Evolutionary conservation across 2,797 vertebrate species (phyloP).

Genomic region (Etheostoma perlongum): DNA sequence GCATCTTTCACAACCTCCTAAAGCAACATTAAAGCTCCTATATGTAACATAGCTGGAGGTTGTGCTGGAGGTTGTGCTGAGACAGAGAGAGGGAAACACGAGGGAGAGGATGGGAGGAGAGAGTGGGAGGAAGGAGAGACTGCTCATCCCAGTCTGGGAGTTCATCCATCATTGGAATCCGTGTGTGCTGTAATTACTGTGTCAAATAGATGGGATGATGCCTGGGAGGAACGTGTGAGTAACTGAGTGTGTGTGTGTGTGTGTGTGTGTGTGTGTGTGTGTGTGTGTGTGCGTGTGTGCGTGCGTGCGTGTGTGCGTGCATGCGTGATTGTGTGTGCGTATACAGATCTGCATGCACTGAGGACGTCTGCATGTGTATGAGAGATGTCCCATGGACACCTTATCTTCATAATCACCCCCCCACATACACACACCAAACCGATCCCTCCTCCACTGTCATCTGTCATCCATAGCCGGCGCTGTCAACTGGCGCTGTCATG

Average conservation of each 20-base stretch:
- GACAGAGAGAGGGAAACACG: slow-evolving; percentile 31
- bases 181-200: slow-evolving; percentile 91
- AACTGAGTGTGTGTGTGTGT: slow-evolving; percentile 25
- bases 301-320: background rate
- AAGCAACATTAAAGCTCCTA: slow-evolving; percentile 40
- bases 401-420: slow-evolving; percentile 82
- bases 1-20: slow-evolving; percentile 34
- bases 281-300: background rate
- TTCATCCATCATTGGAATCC: slow-evolving; percentile 91
- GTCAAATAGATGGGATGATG: slow-evolving; percentile 89
- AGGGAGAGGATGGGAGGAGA: slow-evolving; percentile 34
- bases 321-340: slow-evolving; percentile 34
- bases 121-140: slow-evolving; percentile 65
- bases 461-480: slow-evolving; percentile 86
- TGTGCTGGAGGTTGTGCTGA: slow-evolving; percentile 60
- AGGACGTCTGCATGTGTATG: slow-evolving; percentile 60
- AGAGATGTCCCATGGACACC: slow-evolving; percentile 71
- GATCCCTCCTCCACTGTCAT: slow-evolving; percentile 83
- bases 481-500: slow-evolving; percentile 86
- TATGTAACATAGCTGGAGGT: slow-evolving; percentile 53
- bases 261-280: slow-evolving; percentile 32
- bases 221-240: slow-evolving; percentile 79
- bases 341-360: slow-evolving; percentile 31
- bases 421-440: slow-evolving; percentile 61
- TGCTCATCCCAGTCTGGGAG: slow-evolving; percentile 86